phyloP scores from a whole-genome alignment of 2,113 vertebrate genomes.

The Jacana jacana region DNA sequence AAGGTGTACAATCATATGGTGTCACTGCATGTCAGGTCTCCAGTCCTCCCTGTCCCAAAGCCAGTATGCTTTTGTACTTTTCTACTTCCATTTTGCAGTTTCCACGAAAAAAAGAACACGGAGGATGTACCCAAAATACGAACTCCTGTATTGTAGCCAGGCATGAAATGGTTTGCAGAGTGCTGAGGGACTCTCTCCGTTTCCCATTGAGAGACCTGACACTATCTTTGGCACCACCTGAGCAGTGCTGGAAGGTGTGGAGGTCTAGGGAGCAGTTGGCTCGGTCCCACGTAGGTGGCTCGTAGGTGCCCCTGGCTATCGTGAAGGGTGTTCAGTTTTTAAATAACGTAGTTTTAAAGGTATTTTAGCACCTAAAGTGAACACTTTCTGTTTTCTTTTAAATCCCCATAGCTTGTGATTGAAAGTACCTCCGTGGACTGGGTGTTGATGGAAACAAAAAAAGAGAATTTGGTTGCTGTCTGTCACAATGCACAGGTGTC shows the following conservation, averaged over 20 bases:
- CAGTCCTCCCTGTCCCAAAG: background rate
- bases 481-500: background rate
- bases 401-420: background rate
- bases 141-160: background rate
- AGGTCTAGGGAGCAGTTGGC: no score
- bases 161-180: background rate
- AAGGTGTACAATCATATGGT: rapidly evolving
- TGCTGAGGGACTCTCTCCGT: background rate
- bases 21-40: rapidly evolving
- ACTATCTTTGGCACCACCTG: background rate
- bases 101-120: background rate
- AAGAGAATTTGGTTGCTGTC: background rate
- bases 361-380: background rate
- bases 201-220: rapidly evolving
- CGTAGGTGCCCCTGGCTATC: rapidly evolving
- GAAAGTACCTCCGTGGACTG: background rate
- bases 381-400: background rate
- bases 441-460: background rate
- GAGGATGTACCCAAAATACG: background rate
- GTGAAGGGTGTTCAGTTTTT: background rate
- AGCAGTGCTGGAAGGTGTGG: background rate
- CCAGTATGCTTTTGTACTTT: background rate
- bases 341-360: background rate
- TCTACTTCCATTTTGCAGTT: background rate
- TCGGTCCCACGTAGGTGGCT: rapidly evolving